These are phyloP conservation scores for Corydoras sp. DNA, from an alignment of 2,113 vertebrate species.

Conservation along the genomic window DNA sequence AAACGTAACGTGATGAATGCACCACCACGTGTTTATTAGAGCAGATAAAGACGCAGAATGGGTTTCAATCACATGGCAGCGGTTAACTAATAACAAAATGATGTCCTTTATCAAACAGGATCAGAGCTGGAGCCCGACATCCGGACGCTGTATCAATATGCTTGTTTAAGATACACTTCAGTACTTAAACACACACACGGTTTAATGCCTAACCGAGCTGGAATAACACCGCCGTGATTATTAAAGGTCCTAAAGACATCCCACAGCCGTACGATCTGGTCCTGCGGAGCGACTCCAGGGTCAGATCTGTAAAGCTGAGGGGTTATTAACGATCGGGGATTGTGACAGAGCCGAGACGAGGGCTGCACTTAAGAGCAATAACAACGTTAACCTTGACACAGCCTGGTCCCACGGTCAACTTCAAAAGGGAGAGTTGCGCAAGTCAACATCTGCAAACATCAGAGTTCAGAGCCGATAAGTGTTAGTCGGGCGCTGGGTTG, in stretches of 20 bases:
- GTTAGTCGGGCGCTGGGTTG: neutral
- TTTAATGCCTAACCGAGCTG: conserved; percentile 7
- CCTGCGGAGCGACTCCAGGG: neutral
- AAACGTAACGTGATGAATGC: too few relatives aligned
- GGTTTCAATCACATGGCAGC: neutral
- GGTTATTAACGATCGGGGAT: conserved; percentile 15
- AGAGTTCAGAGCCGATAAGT: neutral
- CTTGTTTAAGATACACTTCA: conserved; percentile 31
- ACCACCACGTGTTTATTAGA: too few relatives aligned
- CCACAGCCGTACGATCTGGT: neutral
- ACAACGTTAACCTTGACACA: conserved; percentile 31
- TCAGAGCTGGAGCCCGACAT: conserved; percentile 32
- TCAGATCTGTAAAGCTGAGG: neutral
- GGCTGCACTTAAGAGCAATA: neutral
- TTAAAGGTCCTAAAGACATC: conserved; percentile 14
- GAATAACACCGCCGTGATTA: conserved; percentile 15
- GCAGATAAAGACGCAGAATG: neutral
- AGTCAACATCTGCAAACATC: conserved; percentile 19
- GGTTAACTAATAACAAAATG: conserved; percentile 1
- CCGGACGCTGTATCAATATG: conserved; percentile 19
- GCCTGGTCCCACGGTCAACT: conserved; percentile 3
- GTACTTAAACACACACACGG: conserved; percentile 24
- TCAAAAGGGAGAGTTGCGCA: neutral
- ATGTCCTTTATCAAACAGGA: conserved; percentile 3
- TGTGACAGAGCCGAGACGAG: neutral